These are phyloP conservation scores for Coelinius sp. DNA, from an alignment of 2,888 invertebrate species.

Conservation along the genomic window DNA sequence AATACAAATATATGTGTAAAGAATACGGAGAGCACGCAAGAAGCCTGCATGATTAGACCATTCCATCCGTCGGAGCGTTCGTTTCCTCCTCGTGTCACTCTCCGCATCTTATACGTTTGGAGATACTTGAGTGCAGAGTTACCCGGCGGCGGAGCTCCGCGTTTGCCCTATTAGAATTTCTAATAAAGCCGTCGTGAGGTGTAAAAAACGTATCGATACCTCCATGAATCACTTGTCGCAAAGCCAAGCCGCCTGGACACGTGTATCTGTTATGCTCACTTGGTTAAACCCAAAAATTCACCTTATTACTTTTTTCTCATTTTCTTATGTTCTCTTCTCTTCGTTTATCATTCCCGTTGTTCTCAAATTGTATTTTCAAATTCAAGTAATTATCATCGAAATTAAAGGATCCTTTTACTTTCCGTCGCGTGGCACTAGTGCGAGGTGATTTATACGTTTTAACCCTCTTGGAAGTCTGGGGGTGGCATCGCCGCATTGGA, in stretches of 20 bases:
- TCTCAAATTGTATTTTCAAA: background rate
- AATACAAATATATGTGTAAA: slow-evolving; percentile 4
- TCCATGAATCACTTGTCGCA: slow-evolving; percentile 68
- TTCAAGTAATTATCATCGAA: slow-evolving; percentile 13
- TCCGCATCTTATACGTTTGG: slow-evolving; percentile 50
- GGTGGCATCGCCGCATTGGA: background rate
- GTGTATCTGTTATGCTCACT: slow-evolving; percentile 63
- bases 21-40: slow-evolving; percentile 40
- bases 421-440: slow-evolving; percentile 7
- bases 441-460: slow-evolving; percentile 14
- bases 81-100: slow-evolving; percentile 57
- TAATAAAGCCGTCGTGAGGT: slow-evolving; percentile 67
- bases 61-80: slow-evolving; percentile 34
- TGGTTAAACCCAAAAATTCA: too few relatives aligned
- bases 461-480: slow-evolving; percentile 11
- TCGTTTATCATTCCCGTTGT: background rate
- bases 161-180: slow-evolving; percentile 65
- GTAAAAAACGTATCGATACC: slow-evolving; percentile 67
- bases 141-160: slow-evolving; percentile 31
- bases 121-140: slow-evolving; percentile 37
- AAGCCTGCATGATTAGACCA: slow-evolving; percentile 46
- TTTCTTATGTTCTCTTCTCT: background rate
- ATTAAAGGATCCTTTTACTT: slow-evolving; percentile 16
- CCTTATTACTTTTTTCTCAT: background rate
- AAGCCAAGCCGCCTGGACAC: slow-evolving; percentile 63